Evolutionary conservation across 2,888 invertebrate genomes (phyloP).

Genomic region (Cheiracanthium punctorium): DNA sequence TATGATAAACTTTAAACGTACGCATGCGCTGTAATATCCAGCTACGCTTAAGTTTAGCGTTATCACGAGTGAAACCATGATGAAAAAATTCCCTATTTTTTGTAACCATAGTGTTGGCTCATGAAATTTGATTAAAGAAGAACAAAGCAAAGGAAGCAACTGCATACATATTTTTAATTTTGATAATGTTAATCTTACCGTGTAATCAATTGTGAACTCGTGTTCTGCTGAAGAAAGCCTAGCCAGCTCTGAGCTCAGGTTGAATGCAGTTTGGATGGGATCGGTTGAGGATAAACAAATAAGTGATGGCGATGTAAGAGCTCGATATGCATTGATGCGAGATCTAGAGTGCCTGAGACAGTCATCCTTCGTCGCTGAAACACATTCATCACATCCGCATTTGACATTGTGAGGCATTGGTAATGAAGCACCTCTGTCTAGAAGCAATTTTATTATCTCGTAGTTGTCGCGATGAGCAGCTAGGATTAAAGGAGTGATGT

Average conservation of each 20-base stretch:
- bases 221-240: slow-evolving; percentile 96
- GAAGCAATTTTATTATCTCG: slow-evolving; percentile 97
- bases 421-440: slow-evolving; percentile 94
- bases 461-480: slow-evolving; percentile 99
- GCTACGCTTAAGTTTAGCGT: too few species aligned
- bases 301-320: slow-evolving; percentile 95
- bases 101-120: too few species aligned
- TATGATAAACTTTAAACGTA: too few species aligned
- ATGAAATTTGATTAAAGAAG: too few species aligned
- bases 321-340: slow-evolving; percentile 97
- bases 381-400: slow-evolving; percentile 97
- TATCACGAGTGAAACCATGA: too few species aligned
- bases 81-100: too few species aligned
- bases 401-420: slow-evolving; percentile 96
- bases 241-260: slow-evolving; percentile 96
- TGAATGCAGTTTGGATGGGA: slow-evolving; percentile 98
- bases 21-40: too few species aligned
- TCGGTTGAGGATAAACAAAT: slow-evolving; percentile 97
- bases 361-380: slow-evolving; percentile 91
- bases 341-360: slow-evolving; percentile 95
- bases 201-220: slow-evolving; percentile 95
- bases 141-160: too few species aligned
- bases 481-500: slow-evolving; percentile 97
- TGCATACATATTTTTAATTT: too few species aligned
- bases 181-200: slow-evolving; percentile 74